These are phyloP conservation scores for Gymnorhina tibicen DNA, from an alignment of 2,113 vertebrate genomes.

Conservation along the genomic window DNA sequence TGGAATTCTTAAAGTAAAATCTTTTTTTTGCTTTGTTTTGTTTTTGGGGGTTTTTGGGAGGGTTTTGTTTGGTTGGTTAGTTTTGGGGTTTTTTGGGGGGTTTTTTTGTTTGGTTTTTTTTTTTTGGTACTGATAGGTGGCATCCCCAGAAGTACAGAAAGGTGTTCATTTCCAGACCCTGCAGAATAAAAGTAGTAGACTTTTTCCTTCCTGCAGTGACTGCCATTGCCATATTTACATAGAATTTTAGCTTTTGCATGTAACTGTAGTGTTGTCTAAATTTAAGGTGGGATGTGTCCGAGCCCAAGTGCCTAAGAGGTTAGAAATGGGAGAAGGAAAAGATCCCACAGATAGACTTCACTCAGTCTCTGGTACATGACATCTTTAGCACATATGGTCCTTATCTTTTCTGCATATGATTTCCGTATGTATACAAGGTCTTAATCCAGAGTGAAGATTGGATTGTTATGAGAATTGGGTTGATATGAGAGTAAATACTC, in stretches of 20 bases:
- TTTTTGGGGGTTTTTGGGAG: too few relatives aligned
- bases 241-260: background rate
- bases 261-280: background rate
- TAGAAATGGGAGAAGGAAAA: background rate
- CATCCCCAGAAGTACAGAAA: background rate
- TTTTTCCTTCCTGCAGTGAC: background rate
- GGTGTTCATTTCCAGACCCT: background rate
- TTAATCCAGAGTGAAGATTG: background rate
- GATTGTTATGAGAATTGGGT: background rate
- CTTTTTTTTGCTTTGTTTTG: background rate
- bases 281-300: background rate
- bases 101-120: too few relatives aligned
- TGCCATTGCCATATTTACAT: background rate
- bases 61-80: too few relatives aligned
- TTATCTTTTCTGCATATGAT: background rate
- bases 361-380: background rate
- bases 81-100: too few relatives aligned
- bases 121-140: background rate
- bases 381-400: background rate
- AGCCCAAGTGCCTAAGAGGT: background rate
- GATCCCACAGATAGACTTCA: background rate
- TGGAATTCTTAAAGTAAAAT: background rate
- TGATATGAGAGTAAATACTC: background rate
- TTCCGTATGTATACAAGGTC: background rate
- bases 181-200: background rate